Conservation (phyloP, 2,888 invertebrate species). For the Linhomoeus sp. region DNA sequence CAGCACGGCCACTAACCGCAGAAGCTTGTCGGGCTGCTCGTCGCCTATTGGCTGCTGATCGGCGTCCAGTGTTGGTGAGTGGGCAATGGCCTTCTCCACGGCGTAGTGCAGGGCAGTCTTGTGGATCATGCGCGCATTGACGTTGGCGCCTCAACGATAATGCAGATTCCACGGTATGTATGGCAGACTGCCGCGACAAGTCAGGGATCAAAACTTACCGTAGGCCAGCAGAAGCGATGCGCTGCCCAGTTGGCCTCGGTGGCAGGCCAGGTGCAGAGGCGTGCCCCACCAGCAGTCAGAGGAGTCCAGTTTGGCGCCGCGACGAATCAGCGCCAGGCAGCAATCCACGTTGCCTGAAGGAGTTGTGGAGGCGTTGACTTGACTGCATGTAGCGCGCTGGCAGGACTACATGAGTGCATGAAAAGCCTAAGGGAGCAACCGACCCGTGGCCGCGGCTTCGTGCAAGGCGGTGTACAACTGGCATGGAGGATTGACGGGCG, state of each 20-base stretch:
- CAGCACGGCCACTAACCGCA: no score
- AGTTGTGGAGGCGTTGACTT: not conserved
- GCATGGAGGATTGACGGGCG: slow-evolving; percentile 1
- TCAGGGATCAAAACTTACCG: no score
- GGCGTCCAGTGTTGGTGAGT: not conserved
- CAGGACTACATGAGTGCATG: not conserved
- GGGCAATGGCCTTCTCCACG: not conserved
- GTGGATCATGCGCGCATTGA: slow-evolving; percentile 4
- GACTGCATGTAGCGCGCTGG: not conserved
- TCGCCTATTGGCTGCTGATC: no score
- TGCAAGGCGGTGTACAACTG: slow-evolving; percentile 1
- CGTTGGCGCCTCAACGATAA: slow-evolving; percentile 2
- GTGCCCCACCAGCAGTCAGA: slow-evolving; percentile 5
- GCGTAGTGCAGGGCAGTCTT: slow-evolving; percentile 4
- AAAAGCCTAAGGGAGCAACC: not conserved
- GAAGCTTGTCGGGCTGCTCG: no score
- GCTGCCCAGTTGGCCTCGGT: slow-evolving; percentile 1
- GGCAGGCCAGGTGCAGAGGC: slow-evolving; percentile 3
- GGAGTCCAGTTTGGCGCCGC: not conserved
- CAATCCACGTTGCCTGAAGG: not conserved
- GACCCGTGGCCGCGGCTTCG: slow-evolving; percentile 2
- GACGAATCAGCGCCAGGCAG: not conserved
- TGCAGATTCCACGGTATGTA: no score
- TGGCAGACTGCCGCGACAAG: no score
- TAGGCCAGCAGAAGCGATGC: not conserved